Percentiles rank a stretch among this genome's conserved stretches.
These are phyloP conservation scores for Mythimna impura DNA, from an alignment of 2,888 invertebrate species.

Conservation along the genomic window DNA sequence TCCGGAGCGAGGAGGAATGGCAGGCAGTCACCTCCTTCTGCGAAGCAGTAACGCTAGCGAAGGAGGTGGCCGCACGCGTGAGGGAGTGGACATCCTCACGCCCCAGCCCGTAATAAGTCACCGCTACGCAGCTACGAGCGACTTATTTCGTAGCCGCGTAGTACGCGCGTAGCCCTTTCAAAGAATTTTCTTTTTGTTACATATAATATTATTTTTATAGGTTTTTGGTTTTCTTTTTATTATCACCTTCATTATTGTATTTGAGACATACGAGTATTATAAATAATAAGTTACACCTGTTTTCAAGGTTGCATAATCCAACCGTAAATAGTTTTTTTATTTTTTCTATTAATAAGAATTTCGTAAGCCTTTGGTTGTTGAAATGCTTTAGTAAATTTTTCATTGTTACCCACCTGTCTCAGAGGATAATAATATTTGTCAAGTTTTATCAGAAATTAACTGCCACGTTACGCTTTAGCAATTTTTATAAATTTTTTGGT, in stretches of 20 bases:
- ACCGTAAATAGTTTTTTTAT: background rate
- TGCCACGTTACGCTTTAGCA: background rate
- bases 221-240: background rate
- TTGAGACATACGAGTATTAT: background rate
- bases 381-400: no score
- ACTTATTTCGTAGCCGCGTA: slow-evolving; percentile 23
- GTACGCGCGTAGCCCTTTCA: slow-evolving; percentile 17
- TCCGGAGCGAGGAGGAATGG: no score
- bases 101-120: background rate
- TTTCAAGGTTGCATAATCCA: background rate
- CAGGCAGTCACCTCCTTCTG: no score
- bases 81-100: no score
- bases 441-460: background rate
- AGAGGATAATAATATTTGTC: background rate
- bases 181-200: background rate
- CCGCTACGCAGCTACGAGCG: slow-evolving; percentile 34
- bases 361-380: no score
- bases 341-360: background rate
- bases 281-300: background rate
- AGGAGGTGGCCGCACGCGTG: no score
- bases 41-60: no score
- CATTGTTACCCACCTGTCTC: no score
- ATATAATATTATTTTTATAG: background rate
- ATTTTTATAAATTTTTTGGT: background rate
- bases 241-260: background rate